Evolutionary conservation across 2,113 vertebrate genomes (phyloP).

Genomic region (Bambusicola thoracicus): DNA sequence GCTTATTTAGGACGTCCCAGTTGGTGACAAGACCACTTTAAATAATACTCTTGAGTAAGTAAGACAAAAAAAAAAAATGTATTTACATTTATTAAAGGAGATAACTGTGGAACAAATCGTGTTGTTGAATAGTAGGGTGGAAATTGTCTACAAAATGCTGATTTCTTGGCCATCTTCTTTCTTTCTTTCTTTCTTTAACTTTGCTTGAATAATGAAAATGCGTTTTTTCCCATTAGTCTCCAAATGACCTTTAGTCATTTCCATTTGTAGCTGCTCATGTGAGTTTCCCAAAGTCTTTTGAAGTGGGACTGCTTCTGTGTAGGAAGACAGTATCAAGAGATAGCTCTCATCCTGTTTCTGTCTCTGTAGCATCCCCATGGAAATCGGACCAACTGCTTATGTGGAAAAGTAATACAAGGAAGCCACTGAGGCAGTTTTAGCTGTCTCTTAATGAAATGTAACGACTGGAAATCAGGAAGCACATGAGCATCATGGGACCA

Average conservation of each 20-base stretch:
- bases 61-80: neutral
- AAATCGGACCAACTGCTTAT: neutral
- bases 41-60: neutral
- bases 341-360: constrained; percentile 5
- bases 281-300: constrained; percentile 24
- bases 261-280: neutral
- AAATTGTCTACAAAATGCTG: constrained; percentile 43
- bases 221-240: neutral
- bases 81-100: neutral
- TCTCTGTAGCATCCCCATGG: neutral
- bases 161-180: constrained; percentile 46
- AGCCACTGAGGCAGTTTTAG: constrained; percentile 44
- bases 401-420: constrained; percentile 44
- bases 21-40: neutral
- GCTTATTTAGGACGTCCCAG: neutral
- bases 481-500: constrained; percentile 53
- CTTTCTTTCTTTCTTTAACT: neutral
- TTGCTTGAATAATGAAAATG: constrained; percentile 4
- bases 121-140: constrained; percentile 26
- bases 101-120: neutral
- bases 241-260: neutral
- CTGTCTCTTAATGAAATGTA: constrained; percentile 57
- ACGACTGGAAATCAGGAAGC: constrained; percentile 56
- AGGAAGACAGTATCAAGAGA: neutral
- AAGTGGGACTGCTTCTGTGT: neutral